These are phyloP conservation scores for Sminthurides bifidus DNA, from an alignment of 1,140 invertebrate species.

Conservation along the genomic window DNA sequence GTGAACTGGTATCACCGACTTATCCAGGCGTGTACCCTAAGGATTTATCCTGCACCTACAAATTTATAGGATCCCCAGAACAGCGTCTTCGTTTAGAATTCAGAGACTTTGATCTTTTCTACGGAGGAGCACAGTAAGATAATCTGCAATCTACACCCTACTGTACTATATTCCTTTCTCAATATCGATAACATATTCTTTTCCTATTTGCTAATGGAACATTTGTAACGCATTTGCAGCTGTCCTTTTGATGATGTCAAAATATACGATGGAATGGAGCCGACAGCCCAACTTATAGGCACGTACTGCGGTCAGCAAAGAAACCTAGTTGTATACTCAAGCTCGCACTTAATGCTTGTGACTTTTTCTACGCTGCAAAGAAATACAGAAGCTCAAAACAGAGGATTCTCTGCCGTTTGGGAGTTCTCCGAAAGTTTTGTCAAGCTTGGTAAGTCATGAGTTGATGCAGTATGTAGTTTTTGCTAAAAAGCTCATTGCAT, in stretches of 20 bases:
- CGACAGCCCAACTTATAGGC: constrained; percentile 75
- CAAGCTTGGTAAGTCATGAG: constrained; percentile 64
- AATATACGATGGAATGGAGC: constrained; percentile 85
- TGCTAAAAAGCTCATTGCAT: not conserved
- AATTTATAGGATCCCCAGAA: constrained; percentile 76
- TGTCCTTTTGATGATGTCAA: constrained; percentile 97
- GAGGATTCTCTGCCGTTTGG: constrained; percentile 89
- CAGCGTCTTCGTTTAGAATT: constrained; percentile 93
- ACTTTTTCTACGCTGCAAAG: constrained; percentile 77
- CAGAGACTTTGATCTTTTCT: constrained; percentile 96
- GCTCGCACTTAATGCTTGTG: constrained; percentile 73
- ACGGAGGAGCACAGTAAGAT: constrained; percentile 92
- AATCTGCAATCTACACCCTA: not conserved
- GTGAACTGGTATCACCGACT: constrained; percentile 85
- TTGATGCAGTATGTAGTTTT: not conserved
- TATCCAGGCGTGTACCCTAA: constrained; percentile 99
- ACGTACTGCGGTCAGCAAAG: constrained; percentile 93
- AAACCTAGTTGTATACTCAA: constrained; percentile 88
- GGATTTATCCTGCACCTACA: constrained; percentile 81
- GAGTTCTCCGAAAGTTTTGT: constrained; percentile 94
- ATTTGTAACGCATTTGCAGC: constrained; percentile 45
- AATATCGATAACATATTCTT: not conserved
- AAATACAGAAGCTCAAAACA: constrained; percentile 81
- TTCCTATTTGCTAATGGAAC: not conserved
- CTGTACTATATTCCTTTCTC: not conserved